These are phyloP conservation scores for Onychomys arenicola DNA, from an alignment of 2,797 vertebrate species.

Conservation along the genomic window DNA sequence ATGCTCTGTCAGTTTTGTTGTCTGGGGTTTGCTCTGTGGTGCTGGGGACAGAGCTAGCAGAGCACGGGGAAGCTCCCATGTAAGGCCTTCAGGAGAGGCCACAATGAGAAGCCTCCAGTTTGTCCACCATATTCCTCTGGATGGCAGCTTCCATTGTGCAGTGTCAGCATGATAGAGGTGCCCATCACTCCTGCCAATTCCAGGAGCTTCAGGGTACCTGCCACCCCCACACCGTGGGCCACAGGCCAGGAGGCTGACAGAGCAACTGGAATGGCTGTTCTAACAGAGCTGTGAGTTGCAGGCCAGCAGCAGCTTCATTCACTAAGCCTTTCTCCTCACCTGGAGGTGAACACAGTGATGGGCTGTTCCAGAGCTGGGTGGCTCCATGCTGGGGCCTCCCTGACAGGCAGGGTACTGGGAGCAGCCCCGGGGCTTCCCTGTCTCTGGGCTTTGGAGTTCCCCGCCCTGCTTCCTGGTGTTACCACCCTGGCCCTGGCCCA, in stretches of 20 bases:
- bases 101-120: no score
- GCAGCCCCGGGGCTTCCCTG: conserved; percentile 76
- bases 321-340: background rate
- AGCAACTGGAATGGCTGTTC: accelerated
- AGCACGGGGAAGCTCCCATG: background rate
- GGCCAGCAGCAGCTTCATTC: background rate
- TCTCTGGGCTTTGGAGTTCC: conserved; percentile 75
- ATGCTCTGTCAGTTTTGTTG: background rate
- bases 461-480: conserved; percentile 62
- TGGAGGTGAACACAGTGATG: accelerated
- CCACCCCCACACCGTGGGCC: background rate
- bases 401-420: background rate
- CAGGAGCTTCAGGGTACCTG: no score
- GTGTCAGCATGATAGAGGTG: background rate
- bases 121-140: background rate
- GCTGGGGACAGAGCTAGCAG: background rate
- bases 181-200: background rate
- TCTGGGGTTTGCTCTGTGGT: background rate
- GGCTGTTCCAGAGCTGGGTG: background rate
- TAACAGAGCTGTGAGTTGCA: background rate
- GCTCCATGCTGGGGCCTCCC: background rate
- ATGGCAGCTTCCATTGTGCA: background rate
- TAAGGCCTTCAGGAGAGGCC: background rate
- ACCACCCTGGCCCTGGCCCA: background rate
- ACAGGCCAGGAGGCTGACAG: background rate